Evolutionary conservation across 2,113 vertebrate species (phyloP), one percentile per base, ranked within the genome.

Genomic region (Notothenia coriiceps): DNA sequence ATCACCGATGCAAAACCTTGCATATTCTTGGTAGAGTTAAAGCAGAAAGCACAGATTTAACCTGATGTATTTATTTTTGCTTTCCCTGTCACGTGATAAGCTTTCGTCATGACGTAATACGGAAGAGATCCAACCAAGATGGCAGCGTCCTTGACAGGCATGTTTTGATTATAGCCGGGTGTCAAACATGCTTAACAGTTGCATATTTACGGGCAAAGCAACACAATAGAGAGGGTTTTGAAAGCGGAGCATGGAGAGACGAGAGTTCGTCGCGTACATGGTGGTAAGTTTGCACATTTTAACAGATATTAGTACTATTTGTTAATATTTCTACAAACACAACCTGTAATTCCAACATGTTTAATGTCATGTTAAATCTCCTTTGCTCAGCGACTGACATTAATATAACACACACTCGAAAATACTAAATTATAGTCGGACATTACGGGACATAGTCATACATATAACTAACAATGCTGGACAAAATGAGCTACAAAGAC

Each of bases 91-190:
- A 85, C 46, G 78, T 80, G 62, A 47, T 4, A 1, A 11, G 1
- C 15, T 2, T 59, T 69, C 86, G 85, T 70, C 64, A 43, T 77
- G 88, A 86, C 89, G 84, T 77, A 66, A 90, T 0, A n/a, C 84
- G 80, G 84, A 91, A 90, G 79, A 68, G 10, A 4, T 1, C 29
- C 10, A 33, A 12, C 51, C 46, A 95, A 94, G 59, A 95, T 95
- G 95, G 94, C 94, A 12, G 94, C 95, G 92, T 68, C 94, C 95
- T 91, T 93, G 78, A 77, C 8, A 66, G 79, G 79, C 92, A 72
- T 93, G 92, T 83, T 83, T 85, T 80, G 52, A 10, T 68, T 57
- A 4, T 1, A 22, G 20, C 73, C 1, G 33, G 15, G 68, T 29
- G 68, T 78, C 35, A 83, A 63, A 84, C 25, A 79, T 79, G 47